These are phyloP conservation scores for Aplodontia rufa DNA, from an alignment of 2,113 vertebrate genomes.

Conservation along the genomic window DNA sequence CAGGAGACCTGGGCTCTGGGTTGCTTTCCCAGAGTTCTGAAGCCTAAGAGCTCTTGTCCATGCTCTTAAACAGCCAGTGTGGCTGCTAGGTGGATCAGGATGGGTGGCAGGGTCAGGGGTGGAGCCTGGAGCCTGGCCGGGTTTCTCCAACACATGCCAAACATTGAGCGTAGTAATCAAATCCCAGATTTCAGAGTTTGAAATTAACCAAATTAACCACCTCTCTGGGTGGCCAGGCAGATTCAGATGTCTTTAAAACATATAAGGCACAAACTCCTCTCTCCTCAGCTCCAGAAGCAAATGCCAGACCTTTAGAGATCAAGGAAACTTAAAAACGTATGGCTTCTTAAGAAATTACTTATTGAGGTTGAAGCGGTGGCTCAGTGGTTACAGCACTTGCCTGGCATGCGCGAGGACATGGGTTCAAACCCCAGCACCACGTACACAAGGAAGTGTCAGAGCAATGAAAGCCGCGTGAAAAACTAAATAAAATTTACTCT, in stretches of 20 bases:
- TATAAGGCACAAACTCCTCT: not conserved
- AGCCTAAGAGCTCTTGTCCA: not conserved
- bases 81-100: not conserved
- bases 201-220: conserved; percentile 20
- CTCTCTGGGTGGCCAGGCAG: not conserved
- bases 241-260: conserved; percentile 25
- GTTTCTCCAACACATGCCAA: not conserved
- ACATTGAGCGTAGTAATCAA: not conserved
- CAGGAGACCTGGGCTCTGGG: not conserved
- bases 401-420: no score
- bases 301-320: not conserved
- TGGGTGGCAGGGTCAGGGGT: not conserved
- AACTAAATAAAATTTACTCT: no score
- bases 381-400: no score
- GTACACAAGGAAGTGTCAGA: no score
- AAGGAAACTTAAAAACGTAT: not conserved
- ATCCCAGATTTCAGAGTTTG: conserved; percentile 3
- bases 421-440: no score
- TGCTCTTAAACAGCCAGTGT: not conserved
- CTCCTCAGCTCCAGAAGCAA: conserved; percentile 12
- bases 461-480: no score
- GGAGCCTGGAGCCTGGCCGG: not conserved
- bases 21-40: not conserved
- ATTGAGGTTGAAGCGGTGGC: no score
- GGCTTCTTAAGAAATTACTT: not conserved